Conservation (phyloP, 2,888 invertebrate species). For the Protodeltote pygarga region DNA sequence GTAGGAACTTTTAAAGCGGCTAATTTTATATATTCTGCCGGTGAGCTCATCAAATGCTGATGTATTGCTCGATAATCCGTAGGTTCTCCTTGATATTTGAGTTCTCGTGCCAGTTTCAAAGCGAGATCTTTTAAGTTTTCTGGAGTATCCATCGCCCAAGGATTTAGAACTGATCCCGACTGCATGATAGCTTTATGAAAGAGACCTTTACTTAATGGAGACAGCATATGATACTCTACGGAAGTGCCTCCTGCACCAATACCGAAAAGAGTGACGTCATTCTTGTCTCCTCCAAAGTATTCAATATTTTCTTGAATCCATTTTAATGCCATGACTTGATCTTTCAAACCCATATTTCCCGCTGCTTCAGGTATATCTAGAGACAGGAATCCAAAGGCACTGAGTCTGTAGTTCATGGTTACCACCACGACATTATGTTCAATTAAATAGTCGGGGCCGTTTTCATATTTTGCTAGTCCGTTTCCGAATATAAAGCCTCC, state of each 20-base stretch:
- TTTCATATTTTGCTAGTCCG: conserved; percentile 59
- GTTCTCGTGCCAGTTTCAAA: conserved; percentile 47
- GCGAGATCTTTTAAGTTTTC: conserved; percentile 52
- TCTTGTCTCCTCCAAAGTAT: conserved; percentile 63
- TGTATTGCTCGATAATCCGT: conserved; percentile 50
- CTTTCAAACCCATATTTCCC: conserved; percentile 75
- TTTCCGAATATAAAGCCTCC: conserved; percentile 70
- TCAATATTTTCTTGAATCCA: conserved; percentile 69
- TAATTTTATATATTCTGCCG: conserved; percentile 39
- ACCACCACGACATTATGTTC: conserved; percentile 70
- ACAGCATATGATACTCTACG: conserved; percentile 64
- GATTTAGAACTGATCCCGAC: conserved; percentile 65
- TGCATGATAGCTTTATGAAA: conserved; percentile 71
- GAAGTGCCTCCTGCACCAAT: conserved; percentile 66
- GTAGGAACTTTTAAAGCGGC: conserved; percentile 37
- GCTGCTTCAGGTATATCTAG: conserved; percentile 65
- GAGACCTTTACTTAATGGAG: conserved; percentile 59
- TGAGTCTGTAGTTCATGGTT: conserved; percentile 74
- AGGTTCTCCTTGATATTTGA: conserved; percentile 54
- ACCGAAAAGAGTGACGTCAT: conserved; percentile 68
- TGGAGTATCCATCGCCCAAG: conserved; percentile 59
- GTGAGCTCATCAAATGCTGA: conserved; percentile 46
- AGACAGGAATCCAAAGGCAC: conserved; percentile 71
- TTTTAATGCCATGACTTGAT: conserved; percentile 68
- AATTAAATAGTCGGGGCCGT: conserved; percentile 70